phyloP scores from a whole-genome alignment of 2,888 invertebrate genomes.

The Dryobota labecula region DNA sequence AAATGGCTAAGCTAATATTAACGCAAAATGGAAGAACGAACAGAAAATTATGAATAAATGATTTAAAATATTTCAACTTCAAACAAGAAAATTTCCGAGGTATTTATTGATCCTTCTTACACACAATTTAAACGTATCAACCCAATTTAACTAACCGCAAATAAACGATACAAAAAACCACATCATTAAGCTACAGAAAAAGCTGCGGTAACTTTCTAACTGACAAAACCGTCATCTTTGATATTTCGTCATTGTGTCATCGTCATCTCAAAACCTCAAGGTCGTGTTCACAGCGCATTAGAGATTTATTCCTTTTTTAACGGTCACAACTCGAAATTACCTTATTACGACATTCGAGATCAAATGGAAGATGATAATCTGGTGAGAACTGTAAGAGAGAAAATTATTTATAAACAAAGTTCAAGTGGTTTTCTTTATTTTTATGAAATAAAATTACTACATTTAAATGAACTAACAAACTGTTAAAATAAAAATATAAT shows the following conservation, averaged over 20 bases:
- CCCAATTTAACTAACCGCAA: slow-evolving; percentile 13
- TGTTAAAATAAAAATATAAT: too few relatives aligned
- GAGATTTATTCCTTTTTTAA: slow-evolving; percentile 65
- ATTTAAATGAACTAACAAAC: too few relatives aligned
- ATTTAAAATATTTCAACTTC: not conserved
- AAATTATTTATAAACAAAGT: too few relatives aligned
- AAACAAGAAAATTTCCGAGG: not conserved
- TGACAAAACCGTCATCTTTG: slow-evolving; percentile 50
- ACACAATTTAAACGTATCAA: slow-evolving; percentile 14
- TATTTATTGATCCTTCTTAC: too few relatives aligned
- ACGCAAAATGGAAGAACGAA: not conserved
- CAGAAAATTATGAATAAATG: not conserved
- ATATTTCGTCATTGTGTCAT: slow-evolving; percentile 54
- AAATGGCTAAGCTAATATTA: not conserved
- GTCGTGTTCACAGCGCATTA: slow-evolving; percentile 70
- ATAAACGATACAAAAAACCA: slow-evolving; percentile 14
- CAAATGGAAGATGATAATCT: slow-evolving; percentile 57
- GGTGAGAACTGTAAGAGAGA: slow-evolving; percentile 37
- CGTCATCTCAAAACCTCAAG: slow-evolving; percentile 44
- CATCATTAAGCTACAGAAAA: slow-evolving; percentile 38
- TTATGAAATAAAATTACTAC: too few relatives aligned
- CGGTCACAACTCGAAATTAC: slow-evolving; percentile 70
- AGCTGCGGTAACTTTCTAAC: slow-evolving; percentile 63
- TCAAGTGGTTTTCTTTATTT: too few relatives aligned
- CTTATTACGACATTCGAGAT: slow-evolving; percentile 69